Conservation (phyloP, 35 echinoderm and acorn worm species). For the Chiridota heheva region DNA sequence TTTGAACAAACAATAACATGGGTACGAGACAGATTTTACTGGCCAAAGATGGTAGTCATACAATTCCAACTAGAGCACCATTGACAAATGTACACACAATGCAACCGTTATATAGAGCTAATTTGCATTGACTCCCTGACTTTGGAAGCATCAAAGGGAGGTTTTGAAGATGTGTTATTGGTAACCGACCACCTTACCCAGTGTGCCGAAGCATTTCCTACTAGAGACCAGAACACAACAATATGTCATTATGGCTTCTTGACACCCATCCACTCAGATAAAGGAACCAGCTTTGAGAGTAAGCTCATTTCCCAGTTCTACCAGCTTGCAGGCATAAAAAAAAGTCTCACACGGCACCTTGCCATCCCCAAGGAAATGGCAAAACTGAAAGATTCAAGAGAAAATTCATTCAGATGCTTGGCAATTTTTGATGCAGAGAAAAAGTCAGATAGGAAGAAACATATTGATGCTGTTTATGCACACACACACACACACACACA, state of each 20-base stretch:
- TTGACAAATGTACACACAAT: no score
- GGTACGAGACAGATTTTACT: no score
- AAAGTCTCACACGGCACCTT: conserved; percentile 60
- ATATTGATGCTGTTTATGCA: no score
- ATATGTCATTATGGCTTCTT: conserved; percentile 60
- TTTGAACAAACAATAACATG: no score
- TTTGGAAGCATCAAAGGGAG: conserved; percentile 43
- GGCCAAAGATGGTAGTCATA: no score
- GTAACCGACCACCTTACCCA: conserved; percentile 69
- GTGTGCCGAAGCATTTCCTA: conserved; percentile 55
- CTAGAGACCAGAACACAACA: conserved; percentile 47
- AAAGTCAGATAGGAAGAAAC: background rate
- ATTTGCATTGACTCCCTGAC: conserved; percentile 17
- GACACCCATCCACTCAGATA: conserved; percentile 48
- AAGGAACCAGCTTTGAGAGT: conserved; percentile 55
- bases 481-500: no score
- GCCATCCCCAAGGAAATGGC: conserved; percentile 53
- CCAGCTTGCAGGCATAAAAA: conserved; percentile 34
- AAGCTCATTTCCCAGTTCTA: conserved; percentile 45
- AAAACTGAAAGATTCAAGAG: conserved; percentile 51
- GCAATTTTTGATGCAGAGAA: conserved; percentile 14
- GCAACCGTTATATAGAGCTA: no score
- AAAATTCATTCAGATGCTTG: conserved; percentile 40
- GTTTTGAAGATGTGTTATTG: conserved; percentile 48
- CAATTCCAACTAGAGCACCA: no score